Evolutionary conservation across 1,140 invertebrate genomes (phyloP), one percentile per base, ranked within the genome.

Genomic region (Euwallacea fornicatus): DNA sequence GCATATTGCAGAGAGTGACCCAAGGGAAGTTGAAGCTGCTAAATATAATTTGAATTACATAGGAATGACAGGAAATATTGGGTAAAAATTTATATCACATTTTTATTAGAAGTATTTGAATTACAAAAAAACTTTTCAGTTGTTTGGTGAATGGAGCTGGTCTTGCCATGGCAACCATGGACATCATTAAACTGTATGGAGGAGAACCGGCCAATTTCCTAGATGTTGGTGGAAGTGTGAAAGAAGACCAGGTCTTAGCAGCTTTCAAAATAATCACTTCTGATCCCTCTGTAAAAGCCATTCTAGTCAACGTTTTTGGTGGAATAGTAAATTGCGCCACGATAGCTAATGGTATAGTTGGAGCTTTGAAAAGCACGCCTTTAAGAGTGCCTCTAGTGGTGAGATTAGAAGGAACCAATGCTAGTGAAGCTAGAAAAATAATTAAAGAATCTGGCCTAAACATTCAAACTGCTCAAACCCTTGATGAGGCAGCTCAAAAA

Each of bases 111-210:
- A 13, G 46, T 44, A 42, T 72, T 54, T 44, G n/a, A 33, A 33
- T 33, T 33, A 33, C 4, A 33, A 33, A 33, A 33, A 33, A 33
- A 33, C 21, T 33, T 16, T 53, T 15, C 58, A 79, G 84, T 2
- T 91, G 91, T 74, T 86, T 93, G 84, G 97, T 98, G 0, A 99
- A 99, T 84, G 97, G 97, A 16, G 97, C 97, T 73, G 97, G 97
- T 33, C 83, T 99, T n/a, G 97, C 96, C 7, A 98, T 98, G 96
- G 96, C 96, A 41, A 98, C 96, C n/a, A 97, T 98, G 95, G 96
- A 98, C 78, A 96, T 98, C 43, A 97, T 98, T 53, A 96, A 95
- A 79, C 82, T 97, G 2, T 93, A 96, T 81, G 96, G 96, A 54
- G 96, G 96, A 47, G 89, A 89, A 76, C 96, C 97, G 11, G 97